These are phyloP conservation scores for Cydia amplana DNA, from an alignment of 1,140 invertebrate genomes.

Conservation along the genomic window DNA sequence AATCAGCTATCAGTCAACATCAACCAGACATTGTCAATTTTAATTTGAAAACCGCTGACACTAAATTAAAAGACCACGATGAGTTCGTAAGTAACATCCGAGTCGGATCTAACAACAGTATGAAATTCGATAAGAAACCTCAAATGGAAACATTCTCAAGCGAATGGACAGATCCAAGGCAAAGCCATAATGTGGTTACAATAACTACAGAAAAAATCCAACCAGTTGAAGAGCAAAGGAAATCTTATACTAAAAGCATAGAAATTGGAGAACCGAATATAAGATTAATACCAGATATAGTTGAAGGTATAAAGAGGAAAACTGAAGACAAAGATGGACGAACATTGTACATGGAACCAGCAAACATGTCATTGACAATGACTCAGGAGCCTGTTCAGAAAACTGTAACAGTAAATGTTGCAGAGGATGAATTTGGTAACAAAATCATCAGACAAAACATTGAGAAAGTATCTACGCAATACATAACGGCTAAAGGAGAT, in stretches of 20 bases:
- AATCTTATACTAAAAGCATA: conserved; percentile 75
- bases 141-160: conserved; percentile 49
- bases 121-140: conserved; percentile 61
- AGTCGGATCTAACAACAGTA: conserved; percentile 72
- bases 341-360: conserved; percentile 72
- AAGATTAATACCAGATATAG: conserved; percentile 67
- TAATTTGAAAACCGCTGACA: conserved; percentile 64
- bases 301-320: conserved; percentile 68
- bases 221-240: conserved; percentile 50
- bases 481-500: conserved; percentile 65
- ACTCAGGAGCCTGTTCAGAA: conserved; percentile 75
- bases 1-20: conserved; percentile 65
- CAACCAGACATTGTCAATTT: conserved; percentile 78
- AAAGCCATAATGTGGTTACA: conserved; percentile 69
- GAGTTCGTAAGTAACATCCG: conserved; percentile 77
- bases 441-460: conserved; percentile 78
- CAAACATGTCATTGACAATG: conserved; percentile 70
- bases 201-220: conserved; percentile 67
- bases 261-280: conserved; percentile 72
- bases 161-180: conserved; percentile 61
- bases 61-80: conserved; percentile 61
- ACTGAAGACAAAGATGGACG: conserved; percentile 62
- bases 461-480: conserved; percentile 70
- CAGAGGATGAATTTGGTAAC: conserved; percentile 77
- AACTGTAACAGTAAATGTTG: conserved; percentile 75